Evolutionary conservation across 2,113 vertebrate genomes (phyloP), one percentile per base, ranked within the genome.

Genomic region (Nothoprocta perdicaria): DNA sequence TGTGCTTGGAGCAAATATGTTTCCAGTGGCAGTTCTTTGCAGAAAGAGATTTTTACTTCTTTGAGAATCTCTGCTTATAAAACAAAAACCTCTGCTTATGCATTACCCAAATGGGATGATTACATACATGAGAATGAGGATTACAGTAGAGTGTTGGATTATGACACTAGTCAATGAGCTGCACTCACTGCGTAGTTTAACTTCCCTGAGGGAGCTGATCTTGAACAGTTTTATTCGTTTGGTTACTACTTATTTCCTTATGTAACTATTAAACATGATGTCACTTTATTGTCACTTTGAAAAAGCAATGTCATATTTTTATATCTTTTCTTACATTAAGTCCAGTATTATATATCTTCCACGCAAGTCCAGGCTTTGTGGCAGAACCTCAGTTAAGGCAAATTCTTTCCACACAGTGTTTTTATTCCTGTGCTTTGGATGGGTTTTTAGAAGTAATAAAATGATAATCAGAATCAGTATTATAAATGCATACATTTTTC

Each of bases 11-110:
- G 58, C 48, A 90, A 78, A 61, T 12, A 9, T 61, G 6, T 48
- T 80, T 93, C 81, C 68, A 69, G 73, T 68, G 7, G 4, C 15
- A 73, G 67, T 62, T 89, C 45, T 66, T 89, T 58, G 60, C 35
- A 73, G 46, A 87, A 80, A 53, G 35, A 68, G n/a, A 29, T 82
- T 88, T 87, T 80, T 84, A 86, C 19, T 45, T 82, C 8, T 14
- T 57, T 23, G 11, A 86, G 66, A 57, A 68, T 6, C 1, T 53
- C n/a, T 40, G 2, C 14, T 41, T 88, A 14, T 78, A 68, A 90
- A 90, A 68, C 52, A 68, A 67, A 67, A 6, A 10, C 80, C 18
- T 84, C 29, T 35, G 33, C 53, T 84, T 78, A 61, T 41, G 57
- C 35, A 29, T 46, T 63, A 58, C 6, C 19, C 10, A 57, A 57